Evolutionary conservation across 2,888 invertebrate species (phyloP), one percentile per base, ranked within the genome.

Genomic region (Polyploca ridens): DNA sequence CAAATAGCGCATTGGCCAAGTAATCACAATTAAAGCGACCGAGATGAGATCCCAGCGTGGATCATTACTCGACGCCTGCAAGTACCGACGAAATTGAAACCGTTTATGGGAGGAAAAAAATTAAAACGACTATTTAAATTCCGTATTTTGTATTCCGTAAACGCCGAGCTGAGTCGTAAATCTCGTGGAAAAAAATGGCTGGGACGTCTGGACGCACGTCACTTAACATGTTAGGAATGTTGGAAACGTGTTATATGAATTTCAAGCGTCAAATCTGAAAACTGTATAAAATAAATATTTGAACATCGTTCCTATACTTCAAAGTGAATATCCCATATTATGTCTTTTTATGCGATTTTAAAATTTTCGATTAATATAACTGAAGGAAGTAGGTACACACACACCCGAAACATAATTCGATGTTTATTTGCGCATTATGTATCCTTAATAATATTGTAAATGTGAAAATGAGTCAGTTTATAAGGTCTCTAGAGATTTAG

Each of bases 21-120:
- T 76, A 77, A 82, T 83, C 76, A 75, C 79, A 83, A 79, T 82
- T 77, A 79, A 81, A 79, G 82, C 77, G 78, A 79, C 78, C 72
- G 70, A 77, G 76, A 78, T 75, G 76, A 72, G 74, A 76, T 70
- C 67, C 33, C 70, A 64, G 68, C 72, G 73, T 72, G 73, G 77
- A 69, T 80, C 80, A 81, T 85, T 83, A 81, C 80, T 75, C 72
- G 72, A 73, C 72, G 73, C 71, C 74, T 72, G 75, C 77, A 78
- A 80, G 72, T 78, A 76, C 76, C 68, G 68, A 66, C 68, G 71
- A 78, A 83, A 86, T 84, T 83, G 78, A 82, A 88, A 81, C 71
- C 78, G 78, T 81, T 83, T 81, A 83, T 78, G 77, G 76, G 66
- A 68, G 75, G 76, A 80, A 82, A 67, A 27, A 81, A 82, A 80